phyloP scores from a whole-genome alignment of 92 coral and sea anemone species.

The Phenganax marumi region DNA sequence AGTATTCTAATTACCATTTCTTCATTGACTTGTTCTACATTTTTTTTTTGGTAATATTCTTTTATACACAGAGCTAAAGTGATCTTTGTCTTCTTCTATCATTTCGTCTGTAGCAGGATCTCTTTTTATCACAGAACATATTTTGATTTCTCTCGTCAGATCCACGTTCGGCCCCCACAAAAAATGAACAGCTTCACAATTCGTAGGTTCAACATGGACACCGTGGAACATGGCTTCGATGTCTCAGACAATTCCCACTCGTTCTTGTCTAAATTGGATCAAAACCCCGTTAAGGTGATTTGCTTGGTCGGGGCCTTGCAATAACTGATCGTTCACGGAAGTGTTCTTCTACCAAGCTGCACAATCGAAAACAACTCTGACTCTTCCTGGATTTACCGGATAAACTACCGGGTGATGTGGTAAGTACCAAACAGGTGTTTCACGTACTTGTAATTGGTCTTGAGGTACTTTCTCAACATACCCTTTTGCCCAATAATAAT shows the following conservation, averaged over 20 bases:
- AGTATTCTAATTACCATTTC: too few relatives aligned
- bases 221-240: slow-evolving; percentile 43
- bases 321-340: slow-evolving; percentile 45
- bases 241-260: slow-evolving; percentile 33
- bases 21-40: too few relatives aligned
- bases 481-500: slow-evolving; percentile 58
- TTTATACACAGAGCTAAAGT: too few relatives aligned
- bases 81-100: too few relatives aligned
- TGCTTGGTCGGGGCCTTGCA: slow-evolving; percentile 31
- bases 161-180: slow-evolving; percentile 62
- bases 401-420: slow-evolving; percentile 61
- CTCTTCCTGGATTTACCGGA: slow-evolving; percentile 56
- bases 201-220: slow-evolving; percentile 15
- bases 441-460: slow-evolving; percentile 37
- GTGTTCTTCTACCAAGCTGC: slow-evolving; percentile 48
- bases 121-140: too few relatives aligned
- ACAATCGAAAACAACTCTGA: slow-evolving; percentile 59
- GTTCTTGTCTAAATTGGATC: slow-evolving; percentile 32
- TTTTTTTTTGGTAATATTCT: too few relatives aligned
- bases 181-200: slow-evolving; percentile 32
- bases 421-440: slow-evolving; percentile 56
- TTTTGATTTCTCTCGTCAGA: slow-evolving; percentile 41
- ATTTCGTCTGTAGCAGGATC: too few relatives aligned
- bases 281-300: slow-evolving; percentile 29
- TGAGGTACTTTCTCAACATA: slow-evolving; percentile 55